A percentile compares a stretch with the other conserved stretches of the same genome.
Evolutionary conservation across 2,113 vertebrate genomes (phyloP).

Genomic region (Reinhardtius hippoglossoides): DNA sequence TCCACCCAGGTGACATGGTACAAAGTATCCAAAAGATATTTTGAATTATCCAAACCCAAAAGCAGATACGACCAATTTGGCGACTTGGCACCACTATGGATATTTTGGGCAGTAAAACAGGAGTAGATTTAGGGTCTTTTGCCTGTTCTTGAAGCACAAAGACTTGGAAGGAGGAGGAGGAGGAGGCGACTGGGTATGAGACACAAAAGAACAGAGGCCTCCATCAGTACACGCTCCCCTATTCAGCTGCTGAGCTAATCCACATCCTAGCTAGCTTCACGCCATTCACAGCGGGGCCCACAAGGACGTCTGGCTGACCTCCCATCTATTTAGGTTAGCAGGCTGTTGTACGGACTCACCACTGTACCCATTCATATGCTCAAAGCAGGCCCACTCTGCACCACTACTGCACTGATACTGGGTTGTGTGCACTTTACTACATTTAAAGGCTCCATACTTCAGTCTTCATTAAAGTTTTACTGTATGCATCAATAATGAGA

Average conservation of each 20-base stretch:
- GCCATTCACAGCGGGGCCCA: constrained; percentile 42
- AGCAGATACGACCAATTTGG: background rate
- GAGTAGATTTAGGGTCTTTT: constrained; percentile 4
- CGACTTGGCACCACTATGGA: background rate
- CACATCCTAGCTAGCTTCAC: constrained; percentile 53
- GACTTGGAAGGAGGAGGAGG: constrained; percentile 17
- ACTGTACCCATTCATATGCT: constrained; percentile 17
- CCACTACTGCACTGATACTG: background rate
- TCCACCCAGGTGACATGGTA: background rate
- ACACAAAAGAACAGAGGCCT: constrained; percentile 61
- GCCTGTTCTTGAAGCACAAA: constrained; percentile 53
- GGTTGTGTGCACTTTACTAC: constrained; percentile 4
- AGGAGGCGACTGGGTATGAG: constrained; percentile 24
- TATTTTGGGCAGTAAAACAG: background rate
- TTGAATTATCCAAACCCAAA: background rate
- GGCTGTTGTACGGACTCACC: constrained; percentile 15
- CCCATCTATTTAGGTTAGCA: constrained; percentile 35
- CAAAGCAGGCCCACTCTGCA: background rate
- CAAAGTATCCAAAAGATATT: background rate
- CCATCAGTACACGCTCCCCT: constrained; percentile 28
- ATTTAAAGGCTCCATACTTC: constrained; percentile 16
- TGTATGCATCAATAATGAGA: constrained; percentile 24
- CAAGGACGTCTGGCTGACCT: constrained; percentile 37
- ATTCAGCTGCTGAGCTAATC: constrained; percentile 56
- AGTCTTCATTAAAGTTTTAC: constrained; percentile 38